Base-by-base conservation (phyloP, 2,797 vertebrate species). In the Streptopelia turtur region DNA sequence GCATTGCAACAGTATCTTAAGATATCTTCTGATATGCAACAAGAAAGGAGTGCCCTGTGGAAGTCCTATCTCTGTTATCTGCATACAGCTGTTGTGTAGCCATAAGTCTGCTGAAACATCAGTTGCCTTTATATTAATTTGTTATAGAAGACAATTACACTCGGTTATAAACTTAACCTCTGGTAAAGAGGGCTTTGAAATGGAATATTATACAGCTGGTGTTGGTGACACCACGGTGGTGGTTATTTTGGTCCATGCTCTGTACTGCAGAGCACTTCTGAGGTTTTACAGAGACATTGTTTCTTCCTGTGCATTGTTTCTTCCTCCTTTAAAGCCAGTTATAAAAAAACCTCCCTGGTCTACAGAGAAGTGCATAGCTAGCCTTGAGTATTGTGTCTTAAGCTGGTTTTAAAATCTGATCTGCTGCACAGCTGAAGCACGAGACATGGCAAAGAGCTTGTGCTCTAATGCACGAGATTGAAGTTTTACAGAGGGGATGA, bases 11-110 rank as follows among this genome's bases (percentile, higher is more conserved):
- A 57, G 31, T 11, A 41, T 28, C 56, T 78, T 50, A 53, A 60
- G 31, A 8, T 41, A 11, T 1, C 37, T n/a, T 61, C 22, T 3
- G 2, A 28, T 33, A 18, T 0, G 1, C 16, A 43, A 30, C 9
- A 1, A 50, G 63, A 70, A 49, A 13, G 17, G 21, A n/a, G 21
- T 17, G 55, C n/a, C 27, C 61, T 30, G 6, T 47, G 27, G 33
- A 49, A 55, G 52, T 5, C 15, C 3, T 13, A 9, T 9, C 16
- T 13, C 45, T 15, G 6, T 41, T 65, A 52, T 6, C 33, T 61
- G 55, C 39, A 61, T 16, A 16, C 43, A 45, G n/a, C 15, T 50
- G 12, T 33, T 45, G 47, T 60, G 1, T 27, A 69, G 50, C 60
- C 3, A 0, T 28, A 52, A 79, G 37, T 39, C 63, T 39, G 31